phyloP scores from a whole-genome alignment of 2,888 invertebrate species.

The Hoplodrina ambigua region DNA sequence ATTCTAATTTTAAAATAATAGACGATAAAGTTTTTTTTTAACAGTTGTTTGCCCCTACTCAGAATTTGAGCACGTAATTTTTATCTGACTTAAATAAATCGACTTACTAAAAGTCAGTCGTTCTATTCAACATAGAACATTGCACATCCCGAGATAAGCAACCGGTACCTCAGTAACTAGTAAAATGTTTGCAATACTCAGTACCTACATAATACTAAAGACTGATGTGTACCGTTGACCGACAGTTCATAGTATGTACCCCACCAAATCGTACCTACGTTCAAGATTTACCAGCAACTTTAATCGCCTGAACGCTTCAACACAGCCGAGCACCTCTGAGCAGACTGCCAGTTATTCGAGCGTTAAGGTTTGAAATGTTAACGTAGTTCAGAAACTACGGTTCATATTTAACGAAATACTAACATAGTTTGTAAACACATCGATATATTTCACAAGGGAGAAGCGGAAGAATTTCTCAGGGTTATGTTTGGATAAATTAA shows the following conservation, averaged over 20 bases:
- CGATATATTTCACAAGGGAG: neutral
- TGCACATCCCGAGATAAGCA: too few relatives aligned
- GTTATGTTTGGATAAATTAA: neutral
- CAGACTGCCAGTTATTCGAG: conserved; percentile 8
- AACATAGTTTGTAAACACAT: neutral
- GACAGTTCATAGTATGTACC: neutral
- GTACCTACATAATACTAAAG: too few relatives aligned
- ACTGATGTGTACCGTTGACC: too few relatives aligned
- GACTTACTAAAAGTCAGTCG: too few relatives aligned
- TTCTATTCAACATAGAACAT: too few relatives aligned
- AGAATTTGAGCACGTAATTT: too few relatives aligned
- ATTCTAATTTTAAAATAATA: too few relatives aligned
- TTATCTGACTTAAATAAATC: too few relatives aligned
- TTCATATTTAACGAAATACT: neutral
- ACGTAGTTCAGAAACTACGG: conserved; percentile 4
- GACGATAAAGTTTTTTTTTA: too few relatives aligned
- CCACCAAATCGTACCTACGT: neutral
- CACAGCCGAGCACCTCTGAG: conserved; percentile 7
- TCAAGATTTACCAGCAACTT: conserved; percentile 6
- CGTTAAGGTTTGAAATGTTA: conserved; percentile 7
- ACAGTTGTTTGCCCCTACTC: too few relatives aligned
- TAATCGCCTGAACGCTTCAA: conserved; percentile 25
- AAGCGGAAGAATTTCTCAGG: neutral
- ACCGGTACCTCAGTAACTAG: too few relatives aligned
- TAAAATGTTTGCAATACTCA: too few relatives aligned